Conservation (phyloP, 1,140 invertebrate genomes). For the Dufourea novaeangliae region DNA sequence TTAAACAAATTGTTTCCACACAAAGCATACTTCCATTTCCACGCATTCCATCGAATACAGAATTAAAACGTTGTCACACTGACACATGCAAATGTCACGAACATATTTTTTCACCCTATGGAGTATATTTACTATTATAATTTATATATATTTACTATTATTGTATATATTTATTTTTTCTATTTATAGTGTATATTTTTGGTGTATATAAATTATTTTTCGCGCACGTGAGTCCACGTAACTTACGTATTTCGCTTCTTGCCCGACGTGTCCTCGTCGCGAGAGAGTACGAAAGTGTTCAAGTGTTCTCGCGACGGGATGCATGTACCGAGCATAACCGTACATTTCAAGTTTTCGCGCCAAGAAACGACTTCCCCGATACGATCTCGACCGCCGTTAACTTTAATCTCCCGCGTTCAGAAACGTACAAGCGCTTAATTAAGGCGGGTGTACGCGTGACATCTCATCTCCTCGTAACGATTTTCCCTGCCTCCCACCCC, state of each 20-base stretch:
- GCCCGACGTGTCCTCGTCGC: conserved; percentile 37
- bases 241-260: conserved; percentile 40
- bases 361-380: conserved; percentile 24
- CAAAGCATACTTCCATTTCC: not conserved
- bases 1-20: no score
- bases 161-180: no score
- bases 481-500: not conserved
- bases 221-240: conserved; percentile 22
- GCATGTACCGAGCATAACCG: conserved; percentile 32
- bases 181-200: no score
- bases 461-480: conserved; percentile 46
- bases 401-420: conserved; percentile 54
- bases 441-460: conserved; percentile 61
- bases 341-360: conserved; percentile 44
- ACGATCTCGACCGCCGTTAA: conserved; percentile 53
- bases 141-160: no score
- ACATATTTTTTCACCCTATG: conserved; percentile 61
- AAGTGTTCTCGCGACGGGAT: conserved; percentile 15
- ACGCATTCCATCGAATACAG: not conserved
- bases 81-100: conserved; percentile 4
- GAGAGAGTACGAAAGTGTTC: conserved; percentile 61
- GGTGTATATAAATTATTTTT: no score
- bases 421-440: conserved; percentile 55
- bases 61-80: not conserved
- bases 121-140: no score